phyloP scores from a whole-genome alignment of 2,888 invertebrate species.

The Aethes cnicana region DNA sequence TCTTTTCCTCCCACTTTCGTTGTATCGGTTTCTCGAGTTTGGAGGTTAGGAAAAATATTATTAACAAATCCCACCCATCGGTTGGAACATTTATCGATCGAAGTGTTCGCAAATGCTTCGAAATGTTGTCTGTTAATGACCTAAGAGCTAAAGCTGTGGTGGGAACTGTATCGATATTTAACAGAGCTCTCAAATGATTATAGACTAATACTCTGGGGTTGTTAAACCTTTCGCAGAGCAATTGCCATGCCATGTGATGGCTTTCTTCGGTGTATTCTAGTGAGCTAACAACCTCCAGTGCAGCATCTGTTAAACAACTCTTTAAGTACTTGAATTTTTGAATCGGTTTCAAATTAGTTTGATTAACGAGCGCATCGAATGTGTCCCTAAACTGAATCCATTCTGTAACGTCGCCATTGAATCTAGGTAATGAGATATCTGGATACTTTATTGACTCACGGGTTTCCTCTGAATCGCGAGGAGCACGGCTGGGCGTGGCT shows the following conservation, averaged over 20 bases:
- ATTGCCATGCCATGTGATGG: conserved; percentile 28
- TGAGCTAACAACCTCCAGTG: conserved; percentile 9
- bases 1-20: conserved; percentile 24
- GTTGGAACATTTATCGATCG: conserved; percentile 2
- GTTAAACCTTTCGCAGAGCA: conserved; percentile 28
- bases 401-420: background rate
- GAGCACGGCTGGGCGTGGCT: background rate
- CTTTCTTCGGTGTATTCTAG: conserved; percentile 25
- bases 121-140: conserved; percentile 6
- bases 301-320: background rate
- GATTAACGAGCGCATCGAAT: conserved; percentile 2
- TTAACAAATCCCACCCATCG: conserved; percentile 21
- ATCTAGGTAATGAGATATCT: background rate
- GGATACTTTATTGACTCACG: conserved; percentile 1
- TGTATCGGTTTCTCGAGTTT: conserved; percentile 21
- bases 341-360: background rate
- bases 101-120: conserved; percentile 9
- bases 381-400: conserved; percentile 6
- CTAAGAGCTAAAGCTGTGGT: conserved; percentile 6
- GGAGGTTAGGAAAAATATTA: conserved; percentile 23
- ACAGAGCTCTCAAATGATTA: conserved; percentile 22
- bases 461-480: background rate
- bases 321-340: conserved; percentile 1
- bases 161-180: conserved; percentile 1
- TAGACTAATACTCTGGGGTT: conserved; percentile 24